Base-by-base conservation (phyloP, 1,140 invertebrate genomes). In the Uloborus diversus region DNA sequence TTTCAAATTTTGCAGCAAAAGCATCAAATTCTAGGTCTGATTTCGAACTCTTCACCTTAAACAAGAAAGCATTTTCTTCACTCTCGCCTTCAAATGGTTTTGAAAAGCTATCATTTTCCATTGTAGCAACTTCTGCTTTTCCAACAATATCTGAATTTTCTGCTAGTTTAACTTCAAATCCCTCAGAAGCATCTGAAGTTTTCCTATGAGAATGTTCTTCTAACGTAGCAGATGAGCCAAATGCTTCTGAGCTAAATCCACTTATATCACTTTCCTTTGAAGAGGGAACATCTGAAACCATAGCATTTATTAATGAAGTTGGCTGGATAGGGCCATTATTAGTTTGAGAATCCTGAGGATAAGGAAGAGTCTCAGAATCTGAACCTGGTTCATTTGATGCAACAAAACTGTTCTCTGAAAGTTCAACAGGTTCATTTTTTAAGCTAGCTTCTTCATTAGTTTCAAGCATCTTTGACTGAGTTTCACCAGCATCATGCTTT, bases 21-120 rank as follows among this genome's bases (percentile, higher is more conserved):
- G 84, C 85, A 76, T 86, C 86, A 83, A 86, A 86, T 35, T 84
- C 78, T 59, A 49, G n/a, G 49, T 79, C 64, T 61, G n/a, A 5
- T 47, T 79, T 57, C 42, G 17, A 11, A 53, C 51, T n/a, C 27
- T 69, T 68, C 17, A 62, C 32, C 47, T 79, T 68, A 69, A 79
- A 79, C 49, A 51, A 37, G 51, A 79, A 79, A 47, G 35, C 76
- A 68, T 68, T 35, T 49, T 28, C 4, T 20, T 68, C 32, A 47
- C 69, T 49, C 49, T 79, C 76, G 25, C 51, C 47, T 47, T 47
- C 57, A 73, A 73, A 73, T 28, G 51, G 57, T 51, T 73, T 62
- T n/a, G 56, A 61, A 61, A 59, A 61, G 0, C 57, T 37, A 69
- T 66, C 64, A 66, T 17, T 28, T 66, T n/a, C 20, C 17, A 20